Percentiles rank a stretch among this genome's conserved stretches.
Conservation (phyloP, 2,797 vertebrate genomes). For the Hyperoplus immaculatus region DNA sequence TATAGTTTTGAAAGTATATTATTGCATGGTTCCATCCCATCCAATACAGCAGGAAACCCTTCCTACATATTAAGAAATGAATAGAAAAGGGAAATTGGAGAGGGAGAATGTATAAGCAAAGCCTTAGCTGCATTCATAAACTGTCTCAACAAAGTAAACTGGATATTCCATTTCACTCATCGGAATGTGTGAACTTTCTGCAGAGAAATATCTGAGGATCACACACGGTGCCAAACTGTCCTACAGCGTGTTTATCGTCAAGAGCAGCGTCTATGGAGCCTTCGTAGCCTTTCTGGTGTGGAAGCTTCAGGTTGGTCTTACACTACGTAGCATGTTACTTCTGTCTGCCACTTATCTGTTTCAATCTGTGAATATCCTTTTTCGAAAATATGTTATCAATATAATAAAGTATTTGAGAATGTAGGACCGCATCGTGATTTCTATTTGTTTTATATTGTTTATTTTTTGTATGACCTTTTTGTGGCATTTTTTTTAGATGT, state of each 20-base stretch:
- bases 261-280: constrained; percentile 80
- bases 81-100: too few species aligned
- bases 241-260: constrained; percentile 72
- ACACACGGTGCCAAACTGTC: constrained; percentile 59
- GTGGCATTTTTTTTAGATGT: too few species aligned
- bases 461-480: too few species aligned
- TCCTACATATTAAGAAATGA: background rate
- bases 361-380: background rate
- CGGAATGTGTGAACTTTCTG: constrained; percentile 12
- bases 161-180: constrained; percentile 4
- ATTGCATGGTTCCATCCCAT: too few species aligned
- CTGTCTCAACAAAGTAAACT: background rate
- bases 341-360: background rate
- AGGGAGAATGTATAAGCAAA: background rate
- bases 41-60: too few species aligned
- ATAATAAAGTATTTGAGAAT: too few species aligned
- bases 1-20: too few species aligned
- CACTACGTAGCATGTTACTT: background rate
- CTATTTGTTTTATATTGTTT: too few species aligned
- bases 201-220: constrained; percentile 60
- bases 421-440: too few species aligned
- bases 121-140: background rate
- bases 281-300: constrained; percentile 73
- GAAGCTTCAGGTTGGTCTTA: constrained; percentile 73
- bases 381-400: too few species aligned